Evolutionary conservation across 2,113 vertebrate species (phyloP), one percentile per base, ranked within the genome.

Genomic region (Kryptolebias marmoratus): DNA sequence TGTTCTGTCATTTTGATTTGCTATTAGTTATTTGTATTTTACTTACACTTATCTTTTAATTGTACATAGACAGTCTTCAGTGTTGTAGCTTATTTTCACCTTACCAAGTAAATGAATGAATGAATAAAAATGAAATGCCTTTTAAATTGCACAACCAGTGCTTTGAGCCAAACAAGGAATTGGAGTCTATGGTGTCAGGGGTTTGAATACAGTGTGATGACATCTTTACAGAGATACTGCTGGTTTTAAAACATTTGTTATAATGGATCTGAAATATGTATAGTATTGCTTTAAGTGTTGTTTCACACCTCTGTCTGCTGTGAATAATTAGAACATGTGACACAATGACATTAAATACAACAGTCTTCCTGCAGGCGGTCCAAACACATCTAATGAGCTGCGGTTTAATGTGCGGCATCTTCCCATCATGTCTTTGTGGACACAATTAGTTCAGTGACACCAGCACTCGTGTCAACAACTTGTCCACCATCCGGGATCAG

Each of bases 401-500:
- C n/a, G 31, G 76, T 57, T 67, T 56, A 67, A 67, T 50, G 31
- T 45, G 47, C 30, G 47, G 11, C 61, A 55, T 60, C 56, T 58
- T 64, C 69, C 67, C 31, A 36, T 59, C 39, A 60, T 27, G 28
- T 66, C 56, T 55, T 64, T 52, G 32, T 11, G 4, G 60, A 59
- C 45, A 53, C 16, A 72, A 78, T 61, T 55, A 61, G 56, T 62
- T 78, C 22, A 67, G 42, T 67, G 42, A 78, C 66, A 56, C 42
- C 16, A 58, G 48, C 30, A 58, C 16, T 68, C 66, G 49, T 54
- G 45, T 54, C 56, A 78, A 49, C 64, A 55, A 47, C 68, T 27
- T 27, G 57, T 67, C 56, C 28, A 15, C 63, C 44, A 52, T 67
- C 2, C 1, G 58, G 31, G 30, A 18, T 30, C 44, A 8, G 11